Base-by-base conservation (phyloP, 2,113 vertebrate species). In the Donacobius atricapilla region DNA sequence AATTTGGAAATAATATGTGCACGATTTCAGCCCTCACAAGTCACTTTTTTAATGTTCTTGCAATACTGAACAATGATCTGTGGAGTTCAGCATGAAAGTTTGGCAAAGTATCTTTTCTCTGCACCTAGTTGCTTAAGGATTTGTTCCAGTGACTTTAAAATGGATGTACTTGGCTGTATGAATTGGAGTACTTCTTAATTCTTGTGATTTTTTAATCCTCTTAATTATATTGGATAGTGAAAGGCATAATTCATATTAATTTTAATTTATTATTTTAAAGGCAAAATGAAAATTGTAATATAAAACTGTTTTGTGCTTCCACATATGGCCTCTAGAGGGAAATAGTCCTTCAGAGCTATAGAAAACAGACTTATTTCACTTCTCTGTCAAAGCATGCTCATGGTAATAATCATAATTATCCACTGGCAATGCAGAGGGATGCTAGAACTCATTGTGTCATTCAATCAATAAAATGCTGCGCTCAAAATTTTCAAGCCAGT, bases 371-470 rank as follows among this genome's bases (percentile, higher is more conserved):
- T 78, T 61, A 6, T 13, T 79, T 80, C 77, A 73, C 65, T 72
- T 93, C 39, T 94, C 90, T 95, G 90, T 96, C 91, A 81, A 94
- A 83, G 68, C 90, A 92, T 95, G 90, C 54, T 86, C 56, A 68
- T 78, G 1, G 0, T 96, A 94, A 96, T 95, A 96, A 96, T 95
- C 90, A 92, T 93, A 95, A 97, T 97, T 97, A 97, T 94, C 88
- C 88, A 88, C 23, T 95, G 95, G 90, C 93, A 93, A 9, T 71
- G 83, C 63, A 75, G 64, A 83, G 35, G 24, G 44, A 92, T 94
- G 87, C 40, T 86, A 92, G 75, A 93, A 96, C 91, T 95, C 93
- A 88, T 94, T 94, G 87, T 96, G 90, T 93, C 92, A 83, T 86
- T 96, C 94, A 94, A 94, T 96, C 90, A 94, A 90, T 92, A 93